These are phyloP conservation scores for Micropoecilia bifurca DNA, from an alignment of 2,797 vertebrate genomes.

Conservation along the genomic window DNA sequence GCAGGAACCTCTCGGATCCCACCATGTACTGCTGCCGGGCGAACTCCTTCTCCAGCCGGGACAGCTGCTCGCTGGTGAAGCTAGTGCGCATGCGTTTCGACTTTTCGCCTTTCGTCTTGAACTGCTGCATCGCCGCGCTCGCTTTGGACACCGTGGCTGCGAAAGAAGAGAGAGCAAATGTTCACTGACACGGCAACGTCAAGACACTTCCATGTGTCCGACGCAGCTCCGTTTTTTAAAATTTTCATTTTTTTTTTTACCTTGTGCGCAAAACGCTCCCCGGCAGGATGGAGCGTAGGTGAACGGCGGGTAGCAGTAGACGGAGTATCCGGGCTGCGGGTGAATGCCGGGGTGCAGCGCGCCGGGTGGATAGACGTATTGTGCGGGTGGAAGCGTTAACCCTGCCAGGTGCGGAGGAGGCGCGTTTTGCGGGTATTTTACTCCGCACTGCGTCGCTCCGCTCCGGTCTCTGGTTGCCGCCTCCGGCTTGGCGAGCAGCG, in stretches of 20 bases:
- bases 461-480: conserved; percentile 36
- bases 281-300: conserved; percentile 71
- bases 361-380: conserved; percentile 66
- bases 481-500: conserved; percentile 83
- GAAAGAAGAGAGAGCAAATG: background rate
- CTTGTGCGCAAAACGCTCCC: conserved; percentile 77
- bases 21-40: conserved; percentile 89
- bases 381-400: conserved; percentile 53
- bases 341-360: conserved; percentile 60
- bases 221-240: background rate
- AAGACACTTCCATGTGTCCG: fast-evolving
- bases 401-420: conserved; percentile 46
- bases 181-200: background rate
- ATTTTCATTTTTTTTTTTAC: conserved; percentile 65
- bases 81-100: conserved; percentile 86
- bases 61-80: conserved; percentile 88
- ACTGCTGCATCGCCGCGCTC: conserved; percentile 57
- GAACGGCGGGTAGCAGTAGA: conserved; percentile 80
- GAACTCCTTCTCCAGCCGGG: conserved; percentile 87
- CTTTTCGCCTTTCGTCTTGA: conserved; percentile 81
- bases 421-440: conserved; percentile 52
- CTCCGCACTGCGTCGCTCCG: conserved; percentile 35
- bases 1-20: conserved; percentile 84
- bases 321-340: conserved; percentile 72
- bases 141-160: conserved; percentile 74